Base-by-base conservation (phyloP, 2,113 vertebrate genomes). In the Leptocoma aspasia region DNA sequence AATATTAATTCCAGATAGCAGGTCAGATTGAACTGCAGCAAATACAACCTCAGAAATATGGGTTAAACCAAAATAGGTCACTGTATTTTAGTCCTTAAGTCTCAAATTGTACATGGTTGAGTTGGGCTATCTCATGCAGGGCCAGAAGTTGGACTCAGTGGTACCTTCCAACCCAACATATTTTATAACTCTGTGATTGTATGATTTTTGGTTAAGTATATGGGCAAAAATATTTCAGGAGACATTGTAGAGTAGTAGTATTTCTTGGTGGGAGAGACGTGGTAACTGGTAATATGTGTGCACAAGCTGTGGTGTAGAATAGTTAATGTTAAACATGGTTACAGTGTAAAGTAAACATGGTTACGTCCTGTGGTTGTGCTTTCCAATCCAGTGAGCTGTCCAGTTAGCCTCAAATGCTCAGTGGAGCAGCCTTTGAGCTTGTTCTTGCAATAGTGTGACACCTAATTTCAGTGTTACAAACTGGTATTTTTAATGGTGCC, bases 1-100 rank as follows among this genome's bases (percentile, higher is more conserved):
- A 88, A 87, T 69, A 61, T 50, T 82, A 86, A 27, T 91, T 89
- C 10, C 33, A 85, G 44, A 64, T 59, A 86, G 15, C 30, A 90
- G 20, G 23, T 72, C 66, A 70, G 64, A 61, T 94, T 41, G 21
- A 52, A 49, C 64, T 92, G 72, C 65, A 59, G 31, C 79, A 69
- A 86, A 65, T 17, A 78, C 71, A 95, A 82, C 15, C 26, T 50
- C n/a, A 28, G 30, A 85, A 82, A 47, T 83, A 15, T 2, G 2
- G n/a, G 44, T 80, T 65, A 59, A 73, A 86, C 13, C 10, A 85
- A 66, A 44, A 28, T 39, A 39, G 3, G 49, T 18, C 24, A 56
- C 21, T 65, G 23, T 59, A 28, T 88, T 88, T 75, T 44, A 92
- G 56, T 94, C 53, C 18, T 76, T 65, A 72, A 49, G 21, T 82